These are phyloP conservation scores for Porites rus DNA, from an alignment of 92 coral and sea anemone genomes.

Conservation along the genomic window DNA sequence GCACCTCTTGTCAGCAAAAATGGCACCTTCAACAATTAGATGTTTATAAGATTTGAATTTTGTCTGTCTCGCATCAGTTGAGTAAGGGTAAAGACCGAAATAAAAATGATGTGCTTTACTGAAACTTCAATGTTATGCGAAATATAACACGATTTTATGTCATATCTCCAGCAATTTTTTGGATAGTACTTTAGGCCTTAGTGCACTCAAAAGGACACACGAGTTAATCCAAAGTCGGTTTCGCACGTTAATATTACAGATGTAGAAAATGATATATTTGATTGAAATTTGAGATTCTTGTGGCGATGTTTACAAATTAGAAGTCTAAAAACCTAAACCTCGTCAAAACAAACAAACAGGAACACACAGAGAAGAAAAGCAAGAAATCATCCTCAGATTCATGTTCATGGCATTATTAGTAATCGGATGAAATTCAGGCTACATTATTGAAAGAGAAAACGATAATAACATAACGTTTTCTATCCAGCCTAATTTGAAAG, in stretches of 20 bases:
- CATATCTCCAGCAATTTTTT: background rate
- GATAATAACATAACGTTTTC: too few species aligned
- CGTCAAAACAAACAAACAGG: too few species aligned
- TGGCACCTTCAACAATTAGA: background rate
- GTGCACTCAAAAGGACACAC: background rate
- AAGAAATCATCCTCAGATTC: too few species aligned
- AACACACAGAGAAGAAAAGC: too few species aligned
- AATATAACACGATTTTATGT: background rate
- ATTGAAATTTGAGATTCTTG: too few species aligned
- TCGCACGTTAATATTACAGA: background rate
- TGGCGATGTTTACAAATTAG: too few species aligned
- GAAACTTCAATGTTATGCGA: background rate
- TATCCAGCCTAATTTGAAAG: too few species aligned
- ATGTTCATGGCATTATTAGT: too few species aligned
- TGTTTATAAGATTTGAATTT: background rate
- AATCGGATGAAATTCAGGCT: too few species aligned
- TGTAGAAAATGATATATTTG: too few species aligned
- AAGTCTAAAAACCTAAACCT: too few species aligned
- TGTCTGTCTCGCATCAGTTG: background rate
- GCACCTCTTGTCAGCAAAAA: background rate
- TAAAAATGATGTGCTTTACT: background rate
- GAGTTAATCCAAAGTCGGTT: background rate
- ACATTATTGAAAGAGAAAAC: too few species aligned
- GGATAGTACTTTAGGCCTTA: background rate
- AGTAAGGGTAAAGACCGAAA: background rate